These are phyloP conservation scores for Gadopsis bispinosus DNA, from an alignment of 2,797 vertebrate species.

Conservation along the genomic window DNA sequence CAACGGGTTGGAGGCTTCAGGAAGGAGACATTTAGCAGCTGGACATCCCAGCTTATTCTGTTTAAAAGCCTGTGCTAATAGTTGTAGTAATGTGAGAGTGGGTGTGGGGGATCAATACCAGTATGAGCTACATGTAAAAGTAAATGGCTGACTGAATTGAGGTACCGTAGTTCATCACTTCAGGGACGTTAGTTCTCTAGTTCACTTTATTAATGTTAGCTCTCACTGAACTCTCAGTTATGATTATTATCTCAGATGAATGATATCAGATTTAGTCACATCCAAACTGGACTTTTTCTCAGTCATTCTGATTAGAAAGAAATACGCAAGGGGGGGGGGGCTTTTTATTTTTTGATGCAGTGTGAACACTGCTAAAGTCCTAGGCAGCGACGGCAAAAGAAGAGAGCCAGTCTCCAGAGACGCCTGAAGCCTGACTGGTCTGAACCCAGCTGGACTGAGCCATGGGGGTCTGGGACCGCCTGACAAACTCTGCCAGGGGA, in stretches of 20 bases:
- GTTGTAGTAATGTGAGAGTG: not conserved
- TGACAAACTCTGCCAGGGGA: constrained; percentile 32
- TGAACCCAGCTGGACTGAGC: constrained; percentile 50
- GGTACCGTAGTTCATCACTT: not conserved
- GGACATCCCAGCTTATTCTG: not conserved
- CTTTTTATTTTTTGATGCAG: not conserved
- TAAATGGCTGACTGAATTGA: not conserved
- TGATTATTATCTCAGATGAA: not conserved
- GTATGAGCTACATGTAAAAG: not conserved
- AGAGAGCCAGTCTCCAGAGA: constrained; percentile 28
- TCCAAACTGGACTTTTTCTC: not conserved
- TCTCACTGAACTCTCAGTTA: not conserved
- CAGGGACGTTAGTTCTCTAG: too few relatives aligned
- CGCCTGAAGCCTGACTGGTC: constrained; percentile 18
- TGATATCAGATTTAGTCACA: not conserved
- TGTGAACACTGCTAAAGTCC: not conserved
- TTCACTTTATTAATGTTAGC: not conserved
- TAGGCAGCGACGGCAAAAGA: constrained; percentile 5
- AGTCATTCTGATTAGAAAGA: not conserved
- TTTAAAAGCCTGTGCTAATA: not conserved
- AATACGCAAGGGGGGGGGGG: not conserved
- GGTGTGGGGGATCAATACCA: too few relatives aligned
- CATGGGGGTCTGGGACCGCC: constrained; percentile 22
- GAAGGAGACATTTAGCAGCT: not conserved
- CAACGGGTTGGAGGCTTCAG: not conserved